Base-by-base conservation (phyloP, 2,113 vertebrate species). In the Leptosomus discolor region DNA sequence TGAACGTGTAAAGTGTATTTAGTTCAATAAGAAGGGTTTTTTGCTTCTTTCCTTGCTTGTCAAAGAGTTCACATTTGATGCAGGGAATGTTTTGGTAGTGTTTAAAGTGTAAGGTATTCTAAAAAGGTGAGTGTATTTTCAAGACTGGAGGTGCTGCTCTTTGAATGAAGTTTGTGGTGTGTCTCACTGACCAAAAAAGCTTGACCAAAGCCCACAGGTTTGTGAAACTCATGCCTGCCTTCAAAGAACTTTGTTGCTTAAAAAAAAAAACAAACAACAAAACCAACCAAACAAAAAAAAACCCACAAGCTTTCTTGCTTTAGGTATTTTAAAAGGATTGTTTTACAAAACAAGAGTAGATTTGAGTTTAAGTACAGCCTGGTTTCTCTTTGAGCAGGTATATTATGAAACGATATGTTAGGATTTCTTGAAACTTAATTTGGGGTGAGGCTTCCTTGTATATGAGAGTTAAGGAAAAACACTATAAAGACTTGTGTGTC, bases 341-440 rank as follows among this genome's bases (percentile, higher is more conserved):
- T 86, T 41, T 67, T 85, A 17, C 1, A 2, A 61, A 81, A 57
- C 19, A 64, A 45, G 39, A 58, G 24, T 50, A 51, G 6, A 36
- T 36, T 65, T 84, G 15, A 5, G 7, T 27, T 61, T 61, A 56
- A 70, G 69, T 67, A 32, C 24, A 57, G 34, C 23, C 53, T 45
- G 11, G 8, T 68, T 92, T 68, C 23, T 92, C 32, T 61, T 57
- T 64, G 48, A 68, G 43, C 37, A 36, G 32, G 5, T 60, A 36
- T n/a, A 5, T 75, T 60, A 68, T 13, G 3, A 34, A 83, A 29
- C 2, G 1, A n/a, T 23, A 56, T 0, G 1, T 78, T 46, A 76
- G 53, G 77, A 65, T 79, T 92, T 73, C 39, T 67, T 48, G 56
- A 24, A 53, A 36, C 90, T 85, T 45, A 26, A 32, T 76, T 56